Conservation (phyloP, 2,797 vertebrate species). For the Pangasius djambal region DNA sequence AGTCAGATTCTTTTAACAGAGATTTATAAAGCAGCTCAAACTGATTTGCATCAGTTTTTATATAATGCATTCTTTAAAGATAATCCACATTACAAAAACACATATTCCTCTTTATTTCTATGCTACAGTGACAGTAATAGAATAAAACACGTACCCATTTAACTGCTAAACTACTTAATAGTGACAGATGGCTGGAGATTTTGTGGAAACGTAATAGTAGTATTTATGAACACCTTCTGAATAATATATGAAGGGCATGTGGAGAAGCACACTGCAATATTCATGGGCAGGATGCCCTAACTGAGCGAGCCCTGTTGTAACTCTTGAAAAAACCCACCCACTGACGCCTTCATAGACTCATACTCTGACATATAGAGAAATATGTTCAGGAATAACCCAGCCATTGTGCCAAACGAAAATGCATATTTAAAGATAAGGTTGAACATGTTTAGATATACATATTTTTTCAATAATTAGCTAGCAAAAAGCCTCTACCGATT, state of each 20-base stretch:
- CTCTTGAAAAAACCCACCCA: neutral
- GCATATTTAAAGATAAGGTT: neutral
- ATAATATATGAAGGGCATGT: slow-evolving; percentile 15
- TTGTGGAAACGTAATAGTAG: neutral
- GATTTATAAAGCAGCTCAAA: neutral
- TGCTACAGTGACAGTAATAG: neutral
- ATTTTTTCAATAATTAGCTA: neutral
- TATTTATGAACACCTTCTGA: neutral
- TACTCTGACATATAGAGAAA: neutral
- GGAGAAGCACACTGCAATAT: slow-evolving; percentile 15
- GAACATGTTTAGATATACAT: neutral
- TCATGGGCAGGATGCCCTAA: neutral
- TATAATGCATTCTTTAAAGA: neutral
- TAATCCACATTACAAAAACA: neutral
- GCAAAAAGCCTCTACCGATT: neutral
- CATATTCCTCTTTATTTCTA: neutral
- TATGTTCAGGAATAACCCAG: neutral
- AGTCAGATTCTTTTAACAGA: neutral
- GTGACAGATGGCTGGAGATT: neutral
- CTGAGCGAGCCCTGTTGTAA: neutral
- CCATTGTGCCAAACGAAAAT: neutral
- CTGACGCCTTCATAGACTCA: neutral
- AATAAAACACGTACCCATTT: neutral
- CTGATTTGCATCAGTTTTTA: neutral
- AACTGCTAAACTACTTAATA: neutral